Percentiles rank a stretch among this genome's conserved stretches.
Conservation (phyloP, 2,888 invertebrate species). For the Phragmatobia fuliginosa region DNA sequence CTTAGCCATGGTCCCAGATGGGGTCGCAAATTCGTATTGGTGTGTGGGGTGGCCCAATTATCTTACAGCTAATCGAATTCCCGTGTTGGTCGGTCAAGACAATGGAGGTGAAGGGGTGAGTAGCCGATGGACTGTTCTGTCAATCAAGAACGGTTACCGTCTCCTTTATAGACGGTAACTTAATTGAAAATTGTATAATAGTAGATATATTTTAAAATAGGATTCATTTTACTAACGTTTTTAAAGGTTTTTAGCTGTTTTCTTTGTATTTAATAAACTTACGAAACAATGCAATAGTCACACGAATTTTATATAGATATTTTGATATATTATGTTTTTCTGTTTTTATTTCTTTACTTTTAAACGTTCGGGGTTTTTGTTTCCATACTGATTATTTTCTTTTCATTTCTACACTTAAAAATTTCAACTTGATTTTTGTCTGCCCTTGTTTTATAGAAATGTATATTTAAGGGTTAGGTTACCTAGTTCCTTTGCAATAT, state of each 20-base stretch:
- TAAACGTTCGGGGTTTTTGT: no score
- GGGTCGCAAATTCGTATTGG: conserved; percentile 23
- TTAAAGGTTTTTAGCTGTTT: not conserved
- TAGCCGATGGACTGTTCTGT: conserved; percentile 27
- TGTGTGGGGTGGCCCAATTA: conserved; percentile 54
- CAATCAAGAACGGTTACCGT: conserved; percentile 13
- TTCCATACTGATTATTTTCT: no score
- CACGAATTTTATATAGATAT: no score
- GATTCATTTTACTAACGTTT: not conserved
- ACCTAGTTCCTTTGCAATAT: no score
- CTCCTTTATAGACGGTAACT: not conserved
- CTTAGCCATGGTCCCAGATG: conserved; percentile 3
- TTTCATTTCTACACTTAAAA: no score
- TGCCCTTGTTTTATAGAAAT: no score
- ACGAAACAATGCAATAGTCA: no score
- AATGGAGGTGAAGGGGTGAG: conserved; percentile 23
- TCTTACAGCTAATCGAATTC: conserved; percentile 68
- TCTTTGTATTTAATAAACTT: no score
- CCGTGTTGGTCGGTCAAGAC: conserved; percentile 58
- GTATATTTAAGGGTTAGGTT: no score
- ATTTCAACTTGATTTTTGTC: no score
- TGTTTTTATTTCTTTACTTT: no score
- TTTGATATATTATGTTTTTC: no score
- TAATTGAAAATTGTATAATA: not conserved
- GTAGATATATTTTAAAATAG: not conserved